Conservation (phyloP, 2,797 vertebrate species). For the Parauchenoglanis ngamensis region DNA sequence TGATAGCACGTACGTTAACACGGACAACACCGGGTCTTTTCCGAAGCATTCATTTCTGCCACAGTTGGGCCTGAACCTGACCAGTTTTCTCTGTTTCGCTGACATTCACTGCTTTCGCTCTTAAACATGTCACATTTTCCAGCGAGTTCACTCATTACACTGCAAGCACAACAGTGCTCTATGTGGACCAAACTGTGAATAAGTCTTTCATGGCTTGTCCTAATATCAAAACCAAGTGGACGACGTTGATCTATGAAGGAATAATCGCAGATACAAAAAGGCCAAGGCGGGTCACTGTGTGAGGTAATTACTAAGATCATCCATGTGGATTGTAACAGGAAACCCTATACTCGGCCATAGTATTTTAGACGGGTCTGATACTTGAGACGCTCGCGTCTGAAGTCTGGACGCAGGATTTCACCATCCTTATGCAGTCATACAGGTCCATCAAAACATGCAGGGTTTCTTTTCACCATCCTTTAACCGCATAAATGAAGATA, state of each 20-base stretch:
- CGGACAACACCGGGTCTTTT: background rate
- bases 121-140: constrained; percentile 20
- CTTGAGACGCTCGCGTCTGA: background rate
- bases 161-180: background rate
- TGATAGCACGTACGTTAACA: background rate
- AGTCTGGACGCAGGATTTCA: background rate
- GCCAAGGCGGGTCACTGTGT: too few species aligned
- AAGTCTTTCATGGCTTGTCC: background rate
- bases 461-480: background rate
- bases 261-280: background rate
- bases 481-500: background rate
- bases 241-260: background rate
- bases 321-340: background rate
- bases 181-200: background rate
- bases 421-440: background rate
- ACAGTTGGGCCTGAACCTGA: background rate
- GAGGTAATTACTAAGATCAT: background rate
- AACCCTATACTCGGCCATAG: background rate
- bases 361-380: background rate
- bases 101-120: background rate
- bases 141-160: background rate
- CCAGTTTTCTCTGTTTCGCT: background rate
- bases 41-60: too few species aligned
- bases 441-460: background rate
- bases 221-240: background rate